A percentile compares a stretch with the other conserved stretches of the same genome.
phyloP scores from a whole-genome alignment of 2,113 vertebrate species.

The Chaetops frenatus region DNA sequence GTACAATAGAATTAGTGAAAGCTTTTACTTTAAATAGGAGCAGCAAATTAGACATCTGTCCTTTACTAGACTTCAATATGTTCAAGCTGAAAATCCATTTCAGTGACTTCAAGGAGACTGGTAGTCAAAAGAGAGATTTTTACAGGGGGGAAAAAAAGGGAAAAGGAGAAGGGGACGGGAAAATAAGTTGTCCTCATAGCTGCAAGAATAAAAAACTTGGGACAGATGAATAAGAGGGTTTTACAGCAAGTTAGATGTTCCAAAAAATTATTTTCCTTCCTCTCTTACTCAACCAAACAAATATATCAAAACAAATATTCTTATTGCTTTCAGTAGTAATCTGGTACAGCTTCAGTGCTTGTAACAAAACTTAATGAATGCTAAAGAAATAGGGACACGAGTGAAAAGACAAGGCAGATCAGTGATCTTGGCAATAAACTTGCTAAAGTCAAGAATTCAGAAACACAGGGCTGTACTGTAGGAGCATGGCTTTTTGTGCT shows the following conservation, averaged over 20 bases:
- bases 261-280: neutral
- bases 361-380: neutral
- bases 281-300: neutral
- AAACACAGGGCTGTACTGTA: neutral
- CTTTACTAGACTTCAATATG: neutral
- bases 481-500: neutral
- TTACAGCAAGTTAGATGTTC: neutral
- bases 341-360: neutral
- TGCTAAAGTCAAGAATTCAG: neutral
- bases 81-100: neutral
- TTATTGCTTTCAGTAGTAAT: neutral
- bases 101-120: neutral
- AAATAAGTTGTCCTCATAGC: neutral
- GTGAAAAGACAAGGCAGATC: neutral
- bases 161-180: neutral
- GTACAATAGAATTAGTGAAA: neutral
- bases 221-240: neutral
- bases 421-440: neutral
- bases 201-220: neutral
- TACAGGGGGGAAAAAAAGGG: neutral
- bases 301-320: neutral
- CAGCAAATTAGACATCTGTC: neutral
- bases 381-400: neutral
- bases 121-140: neutral
- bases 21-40: neutral